phyloP scores from a whole-genome alignment of 2,113 vertebrate species.

The Vanacampus margaritifer region DNA sequence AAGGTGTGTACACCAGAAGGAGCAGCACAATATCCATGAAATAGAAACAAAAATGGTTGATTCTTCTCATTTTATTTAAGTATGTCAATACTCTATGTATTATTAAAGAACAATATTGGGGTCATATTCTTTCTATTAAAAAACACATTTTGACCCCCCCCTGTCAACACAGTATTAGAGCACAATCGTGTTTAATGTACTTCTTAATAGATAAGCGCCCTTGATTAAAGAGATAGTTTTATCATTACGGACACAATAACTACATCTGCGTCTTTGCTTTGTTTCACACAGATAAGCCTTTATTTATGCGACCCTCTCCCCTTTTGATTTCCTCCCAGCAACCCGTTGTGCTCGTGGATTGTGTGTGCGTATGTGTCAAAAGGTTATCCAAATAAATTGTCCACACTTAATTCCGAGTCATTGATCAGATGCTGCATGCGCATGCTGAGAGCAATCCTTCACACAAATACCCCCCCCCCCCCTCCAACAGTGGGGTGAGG shows the following conservation, averaged over 20 bases:
- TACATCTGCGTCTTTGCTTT: constrained; percentile 42
- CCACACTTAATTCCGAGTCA: constrained; percentile 61
- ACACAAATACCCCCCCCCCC: constrained; percentile 32
- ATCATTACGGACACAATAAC: constrained; percentile 53
- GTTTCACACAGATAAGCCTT: constrained; percentile 43
- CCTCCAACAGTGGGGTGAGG: constrained; percentile 33
- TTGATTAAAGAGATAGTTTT: constrained; percentile 52
- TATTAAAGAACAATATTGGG: no score
- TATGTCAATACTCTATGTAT: no score
- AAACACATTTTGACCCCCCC: no score
- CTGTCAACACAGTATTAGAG: no score
- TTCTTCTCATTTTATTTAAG: no score
- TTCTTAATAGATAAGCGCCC: constrained; percentile 32
- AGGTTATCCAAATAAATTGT: constrained; percentile 76
- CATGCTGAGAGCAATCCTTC: constrained; percentile 71
- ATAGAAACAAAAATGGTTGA: no score
- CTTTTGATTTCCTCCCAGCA: constrained; percentile 22
- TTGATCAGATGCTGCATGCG: constrained; percentile 65
- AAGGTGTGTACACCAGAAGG: no score
- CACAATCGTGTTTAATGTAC: constrained; percentile 24
- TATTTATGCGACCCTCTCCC: constrained; percentile 18
- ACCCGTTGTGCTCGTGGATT: constrained; percentile 21
- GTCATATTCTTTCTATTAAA: no score
- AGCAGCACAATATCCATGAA: no score
- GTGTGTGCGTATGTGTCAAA: constrained; percentile 59